phyloP scores from a whole-genome alignment of 2,113 vertebrate genomes.

The Labrus mixtus region DNA sequence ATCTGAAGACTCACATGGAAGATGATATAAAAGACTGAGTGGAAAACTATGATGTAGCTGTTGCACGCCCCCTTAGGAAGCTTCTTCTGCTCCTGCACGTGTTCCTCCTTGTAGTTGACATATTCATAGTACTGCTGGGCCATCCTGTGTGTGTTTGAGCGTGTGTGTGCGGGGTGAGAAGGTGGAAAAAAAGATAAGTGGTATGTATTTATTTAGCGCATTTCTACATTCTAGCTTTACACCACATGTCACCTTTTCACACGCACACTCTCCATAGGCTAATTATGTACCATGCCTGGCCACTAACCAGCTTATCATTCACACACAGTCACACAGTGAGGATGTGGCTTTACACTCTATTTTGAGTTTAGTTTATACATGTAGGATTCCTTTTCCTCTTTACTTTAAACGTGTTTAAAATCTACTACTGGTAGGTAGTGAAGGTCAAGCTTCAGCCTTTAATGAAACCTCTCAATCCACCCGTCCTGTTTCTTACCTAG shows the following conservation, averaged over 20 bases:
- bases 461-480: neutral
- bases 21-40: constrained; percentile 89
- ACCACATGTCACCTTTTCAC: too few species aligned
- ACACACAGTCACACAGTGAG: too few species aligned
- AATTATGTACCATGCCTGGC: too few species aligned
- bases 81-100: constrained; percentile 87
- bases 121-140: constrained; percentile 96
- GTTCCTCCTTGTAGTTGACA: constrained; percentile 89
- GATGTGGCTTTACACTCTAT: too few species aligned
- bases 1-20: constrained; percentile 87
- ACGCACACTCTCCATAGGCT: too few species aligned
- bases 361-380: too few species aligned
- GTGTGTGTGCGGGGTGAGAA: neutral
- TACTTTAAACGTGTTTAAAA: too few species aligned
- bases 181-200: too few species aligned
- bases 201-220: too few species aligned
- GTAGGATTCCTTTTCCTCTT: too few species aligned
- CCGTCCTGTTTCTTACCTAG: constrained; percentile 74
- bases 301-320: too few species aligned
- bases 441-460: neutral
- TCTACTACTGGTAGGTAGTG: neutral
- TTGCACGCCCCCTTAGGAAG: constrained; percentile 86
- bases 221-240: too few species aligned
- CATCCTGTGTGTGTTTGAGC: constrained; percentile 82
- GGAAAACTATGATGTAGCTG: constrained; percentile 89